A percentile compares a stretch with the other conserved stretches of the same genome.
Conservation (phyloP, 2,113 vertebrate species). For the Sturnira hondurensis region DNA sequence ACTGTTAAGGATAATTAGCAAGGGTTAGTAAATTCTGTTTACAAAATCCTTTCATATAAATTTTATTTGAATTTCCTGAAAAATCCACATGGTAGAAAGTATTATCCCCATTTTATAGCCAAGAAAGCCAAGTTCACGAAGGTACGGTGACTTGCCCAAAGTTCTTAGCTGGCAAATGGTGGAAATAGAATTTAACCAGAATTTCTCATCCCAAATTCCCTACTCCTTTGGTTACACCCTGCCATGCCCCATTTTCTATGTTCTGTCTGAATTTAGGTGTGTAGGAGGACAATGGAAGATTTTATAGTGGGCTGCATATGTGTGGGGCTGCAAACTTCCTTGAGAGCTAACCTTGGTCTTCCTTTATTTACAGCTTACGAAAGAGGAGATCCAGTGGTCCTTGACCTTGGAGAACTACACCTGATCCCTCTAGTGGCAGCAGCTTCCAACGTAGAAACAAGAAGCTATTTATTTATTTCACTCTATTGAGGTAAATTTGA, state of each 20-base stretch:
- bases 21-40: neutral
- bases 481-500: neutral
- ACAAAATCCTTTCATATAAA: neutral
- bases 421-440: neutral
- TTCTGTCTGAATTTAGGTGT: neutral
- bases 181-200: conserved; percentile 2
- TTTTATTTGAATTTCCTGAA: neutral
- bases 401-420: neutral
- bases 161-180: neutral
- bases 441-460: neutral
- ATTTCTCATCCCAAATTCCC: neutral
- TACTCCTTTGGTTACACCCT: neutral
- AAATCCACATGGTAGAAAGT: neutral
- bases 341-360: neutral
- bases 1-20: neutral
- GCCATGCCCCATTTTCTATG: neutral
- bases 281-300: neutral
- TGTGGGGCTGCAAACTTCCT: neutral
- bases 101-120: neutral
- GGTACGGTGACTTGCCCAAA: neutral
- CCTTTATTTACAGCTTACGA: neutral
- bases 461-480: neutral
- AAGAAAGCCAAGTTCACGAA: conserved; percentile 24
- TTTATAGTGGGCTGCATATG: neutral
- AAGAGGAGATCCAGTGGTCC: neutral